Evolutionary conservation across 35 echinoderm and acorn worm genomes (phyloP).

Genomic region (Nesometra sesokonis): DNA sequence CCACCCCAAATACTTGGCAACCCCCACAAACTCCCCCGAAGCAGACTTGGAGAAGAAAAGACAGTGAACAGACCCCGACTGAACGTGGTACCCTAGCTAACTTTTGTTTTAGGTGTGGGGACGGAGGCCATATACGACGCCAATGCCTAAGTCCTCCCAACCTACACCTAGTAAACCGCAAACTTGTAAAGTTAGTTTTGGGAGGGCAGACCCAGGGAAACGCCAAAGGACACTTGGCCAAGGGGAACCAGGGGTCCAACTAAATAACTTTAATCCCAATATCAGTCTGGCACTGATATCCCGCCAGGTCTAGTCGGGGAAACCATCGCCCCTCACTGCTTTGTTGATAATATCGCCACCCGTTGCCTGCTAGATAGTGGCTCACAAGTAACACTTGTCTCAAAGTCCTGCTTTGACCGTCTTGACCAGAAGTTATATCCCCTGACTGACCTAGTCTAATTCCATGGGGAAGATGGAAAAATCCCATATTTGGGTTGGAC

Average conservation of each 20-base stretch:
- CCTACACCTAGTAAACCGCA: constrained; percentile 9
- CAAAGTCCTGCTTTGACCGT: constrained; percentile 20
- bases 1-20: too few relatives aligned
- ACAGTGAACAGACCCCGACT: not conserved
- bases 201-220: constrained; percentile 30
- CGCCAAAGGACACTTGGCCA: constrained; percentile 9
- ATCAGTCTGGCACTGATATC: not conserved
- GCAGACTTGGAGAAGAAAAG: not conserved
- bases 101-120: too few relatives aligned
- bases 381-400: constrained; percentile 52
- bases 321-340: not conserved
- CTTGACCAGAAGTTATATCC: constrained; percentile 22
- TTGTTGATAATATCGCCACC: constrained; percentile 6
- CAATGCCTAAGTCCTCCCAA: constrained; percentile 9
- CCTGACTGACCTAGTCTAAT: constrained; percentile 32
- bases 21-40: too few relatives aligned
- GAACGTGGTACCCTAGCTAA: too few relatives aligned
- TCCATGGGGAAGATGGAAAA: constrained; percentile 47
- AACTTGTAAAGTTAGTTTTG: constrained; percentile 23
- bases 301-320: constrained; percentile 42
- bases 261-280: not conserved
- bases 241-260: constrained; percentile 35
- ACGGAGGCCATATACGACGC: not conserved
- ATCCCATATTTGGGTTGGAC: constrained; percentile 58
- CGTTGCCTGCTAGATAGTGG: constrained; percentile 44